phyloP scores from a whole-genome alignment of 2,113 vertebrate species.

The Rhombomys opimus region DNA sequence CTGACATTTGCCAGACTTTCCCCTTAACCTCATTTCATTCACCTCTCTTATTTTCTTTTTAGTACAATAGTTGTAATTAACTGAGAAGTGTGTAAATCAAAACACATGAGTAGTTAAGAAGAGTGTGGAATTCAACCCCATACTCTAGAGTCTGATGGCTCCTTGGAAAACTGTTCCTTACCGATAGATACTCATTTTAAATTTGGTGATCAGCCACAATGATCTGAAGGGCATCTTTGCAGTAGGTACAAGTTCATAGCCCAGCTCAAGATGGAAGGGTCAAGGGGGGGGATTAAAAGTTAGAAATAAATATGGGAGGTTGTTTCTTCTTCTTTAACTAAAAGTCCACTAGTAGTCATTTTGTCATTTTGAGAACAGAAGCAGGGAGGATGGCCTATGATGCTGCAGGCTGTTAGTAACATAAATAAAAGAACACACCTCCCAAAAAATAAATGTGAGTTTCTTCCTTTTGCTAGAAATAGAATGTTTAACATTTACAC shows the following conservation, averaged over 20 bases:
- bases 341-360: background rate
- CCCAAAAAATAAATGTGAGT: background rate
- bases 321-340: background rate
- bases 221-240: background rate
- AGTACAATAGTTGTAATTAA: background rate
- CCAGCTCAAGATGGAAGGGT: background rate
- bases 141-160: background rate
- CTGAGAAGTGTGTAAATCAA: background rate
- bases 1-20: background rate
- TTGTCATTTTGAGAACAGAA: background rate
- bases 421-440: background rate
- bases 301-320: background rate
- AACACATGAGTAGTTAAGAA: background rate
- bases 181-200: background rate
- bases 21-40: background rate
- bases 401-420: background rate
- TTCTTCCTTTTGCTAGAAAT: slow-evolving; percentile 9
- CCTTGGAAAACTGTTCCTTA: background rate
- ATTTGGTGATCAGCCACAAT: background rate
- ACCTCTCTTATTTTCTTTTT: background rate
- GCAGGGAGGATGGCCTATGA: background rate
- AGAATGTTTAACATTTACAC: background rate
- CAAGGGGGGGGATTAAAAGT: background rate
- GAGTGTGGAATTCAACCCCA: background rate
- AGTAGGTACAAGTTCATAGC: background rate